These are phyloP conservation scores for Ganaspis sp. DNA, from an alignment of 1,140 invertebrate species.

Conservation along the genomic window DNA sequence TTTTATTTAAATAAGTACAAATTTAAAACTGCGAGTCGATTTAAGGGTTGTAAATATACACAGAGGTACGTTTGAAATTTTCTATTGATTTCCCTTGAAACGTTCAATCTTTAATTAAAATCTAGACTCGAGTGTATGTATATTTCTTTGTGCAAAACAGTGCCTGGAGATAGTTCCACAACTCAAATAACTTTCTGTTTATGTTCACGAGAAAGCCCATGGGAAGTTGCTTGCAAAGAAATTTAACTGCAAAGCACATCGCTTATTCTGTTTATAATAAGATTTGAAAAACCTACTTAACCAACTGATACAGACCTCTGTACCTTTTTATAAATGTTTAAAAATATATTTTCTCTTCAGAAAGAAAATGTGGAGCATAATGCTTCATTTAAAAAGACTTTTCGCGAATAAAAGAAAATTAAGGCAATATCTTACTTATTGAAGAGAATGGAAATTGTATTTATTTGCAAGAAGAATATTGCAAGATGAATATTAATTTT, in stretches of 20 bases:
- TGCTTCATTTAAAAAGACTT: neutral
- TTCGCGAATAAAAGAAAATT: neutral
- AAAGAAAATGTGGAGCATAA: neutral
- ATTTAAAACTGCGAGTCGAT: neutral
- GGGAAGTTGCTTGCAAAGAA: conserved; percentile 9
- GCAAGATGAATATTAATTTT: too few species aligned
- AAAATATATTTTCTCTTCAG: neutral
- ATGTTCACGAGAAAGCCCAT: conserved; percentile 8
- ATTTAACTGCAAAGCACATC: conserved; percentile 9
- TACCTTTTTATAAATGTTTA: neutral
- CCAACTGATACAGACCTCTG: neutral
- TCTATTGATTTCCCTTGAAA: conserved; percentile 13
- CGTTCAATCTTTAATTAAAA: conserved; percentile 4
- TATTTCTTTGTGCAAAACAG: neutral
- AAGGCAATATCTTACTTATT: too few species aligned
- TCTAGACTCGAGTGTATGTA: neutral
- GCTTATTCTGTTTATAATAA: conserved; percentile 6
- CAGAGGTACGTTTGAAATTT: neutral
- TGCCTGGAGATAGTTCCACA: conserved; percentile 4
- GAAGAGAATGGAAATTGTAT: too few species aligned
- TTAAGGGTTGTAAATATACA: neutral
- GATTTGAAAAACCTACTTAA: neutral
- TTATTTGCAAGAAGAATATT: too few species aligned
- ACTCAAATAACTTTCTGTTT: conserved; percentile 14
- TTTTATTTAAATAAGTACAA: neutral